A percentile compares a stretch with the other conserved stretches of the same genome.
Evolutionary conservation across 2,797 vertebrate genomes (phyloP).

Genomic region (Champsocephalus gunnari): DNA sequence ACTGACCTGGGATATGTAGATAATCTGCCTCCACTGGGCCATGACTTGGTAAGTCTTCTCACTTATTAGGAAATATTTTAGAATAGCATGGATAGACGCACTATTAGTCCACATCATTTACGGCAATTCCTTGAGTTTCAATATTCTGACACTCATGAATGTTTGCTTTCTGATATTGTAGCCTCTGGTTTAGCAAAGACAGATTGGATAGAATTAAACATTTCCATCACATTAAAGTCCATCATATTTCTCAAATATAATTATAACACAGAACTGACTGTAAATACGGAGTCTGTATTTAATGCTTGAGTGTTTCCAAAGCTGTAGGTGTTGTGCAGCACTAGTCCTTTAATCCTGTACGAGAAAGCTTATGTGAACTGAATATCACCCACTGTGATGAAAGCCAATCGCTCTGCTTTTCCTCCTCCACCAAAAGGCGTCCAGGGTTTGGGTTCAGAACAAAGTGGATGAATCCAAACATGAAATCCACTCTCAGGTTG

Average conservation of each 20-base stretch:
- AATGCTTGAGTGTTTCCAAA: slow-evolving; percentile 57
- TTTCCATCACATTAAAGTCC: slow-evolving; percentile 44
- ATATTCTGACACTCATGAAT: slow-evolving; percentile 6
- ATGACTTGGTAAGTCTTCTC: slow-evolving; percentile 91
- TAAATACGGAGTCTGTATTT: slow-evolving; percentile 53
- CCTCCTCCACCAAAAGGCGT: slow-evolving; percentile 87
- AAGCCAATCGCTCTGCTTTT: slow-evolving; percentile 60
- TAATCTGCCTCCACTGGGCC: slow-evolving; percentile 94
- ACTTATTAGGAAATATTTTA: slow-evolving; percentile 20
- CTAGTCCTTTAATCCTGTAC: slow-evolving; percentile 65
- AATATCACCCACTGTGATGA: slow-evolving; percentile 71
- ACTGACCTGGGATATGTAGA: slow-evolving; percentile 93
- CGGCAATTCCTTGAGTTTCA: slow-evolving; percentile 3
- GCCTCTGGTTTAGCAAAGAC: slow-evolving; percentile 23
- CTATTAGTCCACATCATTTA: slow-evolving; percentile 10
- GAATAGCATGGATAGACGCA: neutral
- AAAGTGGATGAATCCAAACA: slow-evolving; percentile 99
- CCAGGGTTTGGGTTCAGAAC: slow-evolving; percentile 99
- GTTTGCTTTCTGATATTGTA: slow-evolving; percentile 32
- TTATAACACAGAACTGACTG: slow-evolving; percentile 35
- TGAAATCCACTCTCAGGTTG: slow-evolving; percentile 99
- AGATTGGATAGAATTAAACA: slow-evolving; percentile 28
- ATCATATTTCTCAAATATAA: slow-evolving; percentile 53
- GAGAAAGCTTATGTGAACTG: slow-evolving; percentile 61
- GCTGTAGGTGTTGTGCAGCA: slow-evolving; percentile 50